Evolutionary conservation across 1,140 invertebrate species (phyloP).

Genomic region (Pemphigus obesinymphae): DNA sequence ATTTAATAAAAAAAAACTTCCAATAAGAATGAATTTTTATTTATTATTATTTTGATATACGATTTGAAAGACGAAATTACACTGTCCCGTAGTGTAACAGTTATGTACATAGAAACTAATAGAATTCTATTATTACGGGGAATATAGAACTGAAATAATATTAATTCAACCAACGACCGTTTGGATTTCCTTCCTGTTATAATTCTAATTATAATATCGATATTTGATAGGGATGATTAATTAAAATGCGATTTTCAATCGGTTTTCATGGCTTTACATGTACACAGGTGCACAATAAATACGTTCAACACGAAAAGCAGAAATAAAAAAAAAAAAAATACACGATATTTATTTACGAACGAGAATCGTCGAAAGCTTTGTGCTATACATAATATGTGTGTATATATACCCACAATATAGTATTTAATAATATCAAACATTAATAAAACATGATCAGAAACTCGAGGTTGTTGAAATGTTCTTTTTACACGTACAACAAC

Average conservation of each 20-base stretch:
- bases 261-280: neutral
- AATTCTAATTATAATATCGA: no score
- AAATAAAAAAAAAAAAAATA: no score
- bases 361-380: no score
- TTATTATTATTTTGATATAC: neutral
- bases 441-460: neutral
- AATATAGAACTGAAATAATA: no score
- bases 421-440: neutral
- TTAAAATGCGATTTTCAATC: neutral
- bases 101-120: neutral
- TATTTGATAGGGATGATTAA: neutral
- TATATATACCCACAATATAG: neutral
- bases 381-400: no score
- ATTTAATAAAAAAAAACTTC: neutral
- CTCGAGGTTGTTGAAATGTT: neutral
- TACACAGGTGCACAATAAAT: no score
- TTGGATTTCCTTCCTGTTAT: neutral
- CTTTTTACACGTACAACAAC: neutral
- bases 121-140: neutral
- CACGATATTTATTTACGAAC: no score
- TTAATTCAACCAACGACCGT: no score
- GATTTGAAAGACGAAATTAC: neutral
- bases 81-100: neutral
- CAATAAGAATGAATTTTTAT: neutral
- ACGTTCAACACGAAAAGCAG: no score